A percentile compares a stretch with the other conserved stretches of the same genome.
phyloP scores from a whole-genome alignment of 2,888 invertebrate genomes.

The Limnephilus marmoratus region DNA sequence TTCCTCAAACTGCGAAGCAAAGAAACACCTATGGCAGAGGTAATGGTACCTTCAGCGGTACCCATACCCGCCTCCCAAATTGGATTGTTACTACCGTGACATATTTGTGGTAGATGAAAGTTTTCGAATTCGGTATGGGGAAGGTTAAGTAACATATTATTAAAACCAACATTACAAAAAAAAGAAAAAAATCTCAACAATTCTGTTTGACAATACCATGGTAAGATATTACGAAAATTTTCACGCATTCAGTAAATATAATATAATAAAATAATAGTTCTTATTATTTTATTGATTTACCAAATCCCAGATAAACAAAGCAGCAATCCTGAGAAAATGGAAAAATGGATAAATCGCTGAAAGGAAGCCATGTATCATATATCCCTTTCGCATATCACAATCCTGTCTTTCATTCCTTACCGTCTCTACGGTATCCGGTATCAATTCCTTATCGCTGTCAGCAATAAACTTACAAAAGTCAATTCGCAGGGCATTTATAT shows the following conservation, averaged over 20 bases:
- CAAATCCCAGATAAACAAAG: slow-evolving; percentile 16
- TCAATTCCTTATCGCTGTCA: slow-evolving; percentile 49
- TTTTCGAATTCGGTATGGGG: too few species aligned
- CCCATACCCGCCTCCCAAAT: too few species aligned
- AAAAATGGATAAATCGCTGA: slow-evolving; percentile 6
- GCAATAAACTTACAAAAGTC: slow-evolving; percentile 49
- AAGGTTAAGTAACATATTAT: too few species aligned
- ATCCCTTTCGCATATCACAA: slow-evolving; percentile 22
- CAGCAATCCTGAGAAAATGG: background rate
- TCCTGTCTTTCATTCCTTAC: slow-evolving; percentile 38
- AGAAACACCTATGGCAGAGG: too few species aligned
- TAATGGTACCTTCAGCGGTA: too few species aligned
- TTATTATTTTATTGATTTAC: background rate
- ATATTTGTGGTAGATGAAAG: too few species aligned
- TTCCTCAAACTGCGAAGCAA: too few species aligned
- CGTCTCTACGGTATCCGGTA: slow-evolving; percentile 60
- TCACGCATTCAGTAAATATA: background rate
- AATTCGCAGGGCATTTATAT: slow-evolving; percentile 36
- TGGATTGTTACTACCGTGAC: too few species aligned
- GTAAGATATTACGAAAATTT: background rate
- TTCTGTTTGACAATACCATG: background rate
- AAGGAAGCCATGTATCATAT: slow-evolving; percentile 40
- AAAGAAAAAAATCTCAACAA: too few species aligned
- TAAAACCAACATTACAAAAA: too few species aligned
- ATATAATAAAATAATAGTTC: background rate